Evolutionary conservation across 1,140 invertebrate species (phyloP).

Genomic region (Anagrus nilaparvatae): DNA sequence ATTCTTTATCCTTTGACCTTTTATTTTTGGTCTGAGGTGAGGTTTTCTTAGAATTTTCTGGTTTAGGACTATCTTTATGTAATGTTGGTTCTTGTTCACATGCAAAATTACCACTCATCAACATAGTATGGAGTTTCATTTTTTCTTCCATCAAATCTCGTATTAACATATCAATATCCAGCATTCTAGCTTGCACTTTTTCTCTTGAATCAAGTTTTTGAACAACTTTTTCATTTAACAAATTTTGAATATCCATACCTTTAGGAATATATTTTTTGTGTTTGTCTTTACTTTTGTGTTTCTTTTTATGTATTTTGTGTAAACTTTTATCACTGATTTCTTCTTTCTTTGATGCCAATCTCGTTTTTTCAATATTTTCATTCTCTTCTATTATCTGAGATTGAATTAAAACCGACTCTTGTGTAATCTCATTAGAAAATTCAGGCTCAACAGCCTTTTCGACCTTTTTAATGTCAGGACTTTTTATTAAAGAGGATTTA

Average conservation of each 20-base stretch:
- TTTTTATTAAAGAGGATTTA: too few relatives aligned
- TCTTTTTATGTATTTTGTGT: constrained; percentile 19
- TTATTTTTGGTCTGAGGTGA: too few relatives aligned
- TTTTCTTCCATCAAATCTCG: constrained; percentile 35
- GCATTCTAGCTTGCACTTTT: constrained; percentile 31
- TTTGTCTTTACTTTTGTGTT: constrained; percentile 16
- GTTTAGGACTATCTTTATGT: too few relatives aligned
- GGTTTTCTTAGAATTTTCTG: too few relatives aligned
- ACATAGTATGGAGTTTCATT: constrained; percentile 28
- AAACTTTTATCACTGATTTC: constrained; percentile 11
- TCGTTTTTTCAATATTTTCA: constrained; percentile 5
- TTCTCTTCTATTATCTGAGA: background rate
- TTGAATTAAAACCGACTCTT: too few relatives aligned
- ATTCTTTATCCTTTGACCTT: too few relatives aligned
- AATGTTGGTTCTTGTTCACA: constrained; percentile 20
- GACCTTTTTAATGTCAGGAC: too few relatives aligned
- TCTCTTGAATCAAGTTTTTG: constrained; percentile 17
- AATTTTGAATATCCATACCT: constrained; percentile 15
- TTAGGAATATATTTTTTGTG: constrained; percentile 17
- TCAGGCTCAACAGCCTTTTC: too few relatives aligned
- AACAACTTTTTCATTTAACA: constrained; percentile 14
- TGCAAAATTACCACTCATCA: constrained; percentile 19
- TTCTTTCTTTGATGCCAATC: constrained; percentile 4
- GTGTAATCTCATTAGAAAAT: too few relatives aligned
- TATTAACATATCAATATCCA: constrained; percentile 36